phyloP scores from a whole-genome alignment of 2,797 vertebrate genomes.

The Rhinella marina region DNA sequence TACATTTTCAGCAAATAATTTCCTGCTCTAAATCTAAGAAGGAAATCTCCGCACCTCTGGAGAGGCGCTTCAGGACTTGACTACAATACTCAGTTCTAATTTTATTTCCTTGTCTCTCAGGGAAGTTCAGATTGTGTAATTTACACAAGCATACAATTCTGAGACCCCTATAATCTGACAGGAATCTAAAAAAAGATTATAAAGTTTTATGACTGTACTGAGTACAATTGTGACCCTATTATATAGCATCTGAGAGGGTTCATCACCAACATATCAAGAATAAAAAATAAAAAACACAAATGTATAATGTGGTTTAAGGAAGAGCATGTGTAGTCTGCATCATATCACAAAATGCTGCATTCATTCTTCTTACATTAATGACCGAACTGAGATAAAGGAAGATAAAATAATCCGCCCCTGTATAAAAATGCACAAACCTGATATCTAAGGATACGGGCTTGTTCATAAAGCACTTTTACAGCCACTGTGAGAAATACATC shows the following conservation, averaged over 20 bases:
- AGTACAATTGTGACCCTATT: neutral
- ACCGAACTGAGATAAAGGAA: neutral
- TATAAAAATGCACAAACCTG: neutral
- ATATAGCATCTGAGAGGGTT: neutral
- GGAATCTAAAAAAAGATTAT: conserved; percentile 18
- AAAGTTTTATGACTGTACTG: conserved; percentile 17
- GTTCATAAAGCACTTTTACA: neutral
- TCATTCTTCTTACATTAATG: neutral
- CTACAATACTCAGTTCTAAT: conserved; percentile 25
- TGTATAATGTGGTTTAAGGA: neutral
- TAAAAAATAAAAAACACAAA: conserved; percentile 13
- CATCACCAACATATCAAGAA: neutral
- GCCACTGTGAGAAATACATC: neutral
- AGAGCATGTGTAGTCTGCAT: neutral
- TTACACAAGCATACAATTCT: neutral
- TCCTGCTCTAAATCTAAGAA: conserved; percentile 42
- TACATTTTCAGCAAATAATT: conserved; percentile 47
- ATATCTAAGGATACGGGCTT: neutral
- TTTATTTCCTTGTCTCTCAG: conserved; percentile 21
- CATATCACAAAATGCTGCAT: neutral
- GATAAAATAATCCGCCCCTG: neutral
- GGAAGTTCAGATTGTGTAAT: conserved; percentile 17
- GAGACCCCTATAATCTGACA: neutral
- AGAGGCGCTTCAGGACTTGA: neutral
- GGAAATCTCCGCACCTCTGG: conserved; percentile 44